A percentile compares a stretch with the other conserved stretches of the same genome.
These are phyloP conservation scores for Mellilla xanthometata DNA, from an alignment of 2,888 invertebrate genomes.

Conservation along the genomic window DNA sequence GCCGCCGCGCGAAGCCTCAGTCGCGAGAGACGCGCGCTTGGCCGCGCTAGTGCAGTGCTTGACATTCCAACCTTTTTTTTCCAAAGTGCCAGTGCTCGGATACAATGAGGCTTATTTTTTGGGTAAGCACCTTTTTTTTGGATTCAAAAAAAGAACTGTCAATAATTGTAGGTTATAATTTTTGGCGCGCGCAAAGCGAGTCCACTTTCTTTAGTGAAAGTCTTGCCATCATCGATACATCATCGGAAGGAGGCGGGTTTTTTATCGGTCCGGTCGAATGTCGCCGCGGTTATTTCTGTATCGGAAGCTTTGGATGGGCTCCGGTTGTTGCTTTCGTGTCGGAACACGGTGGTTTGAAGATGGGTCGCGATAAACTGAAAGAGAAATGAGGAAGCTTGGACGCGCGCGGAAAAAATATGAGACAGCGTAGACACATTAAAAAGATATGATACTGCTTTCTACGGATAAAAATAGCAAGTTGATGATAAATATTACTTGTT, in stretches of 20 bases:
- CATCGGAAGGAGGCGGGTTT: slow-evolving; percentile 51
- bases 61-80: slow-evolving; percentile 49
- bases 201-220: slow-evolving; percentile 70
- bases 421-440: background rate
- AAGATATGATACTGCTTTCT: no score
- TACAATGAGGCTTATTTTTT: slow-evolving; percentile 76
- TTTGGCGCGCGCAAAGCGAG: slow-evolving; percentile 31
- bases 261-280: slow-evolving; percentile 47
- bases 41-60: slow-evolving; percentile 70
- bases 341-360: background rate
- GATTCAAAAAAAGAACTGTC: slow-evolving; percentile 20
- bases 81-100: slow-evolving; percentile 67
- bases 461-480: no score
- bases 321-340: slow-evolving; percentile 19
- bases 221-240: slow-evolving; percentile 52
- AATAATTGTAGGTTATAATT: slow-evolving; percentile 13
- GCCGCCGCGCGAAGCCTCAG: slow-evolving; percentile 51
- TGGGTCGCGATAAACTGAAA: background rate
- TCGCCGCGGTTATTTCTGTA: slow-evolving; percentile 35
- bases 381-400: slow-evolving; percentile 12
- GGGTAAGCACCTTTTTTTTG: slow-evolving; percentile 56
- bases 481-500: no score
- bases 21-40: slow-evolving; percentile 65
- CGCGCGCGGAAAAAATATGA: slow-evolving; percentile 1
- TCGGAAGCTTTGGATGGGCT: slow-evolving; percentile 15